Percentiles rank a stretch among this genome's conserved stretches.
Evolutionary conservation across 2,888 invertebrate species (phyloP).

Genomic region (Drosophila quinaria): DNA sequence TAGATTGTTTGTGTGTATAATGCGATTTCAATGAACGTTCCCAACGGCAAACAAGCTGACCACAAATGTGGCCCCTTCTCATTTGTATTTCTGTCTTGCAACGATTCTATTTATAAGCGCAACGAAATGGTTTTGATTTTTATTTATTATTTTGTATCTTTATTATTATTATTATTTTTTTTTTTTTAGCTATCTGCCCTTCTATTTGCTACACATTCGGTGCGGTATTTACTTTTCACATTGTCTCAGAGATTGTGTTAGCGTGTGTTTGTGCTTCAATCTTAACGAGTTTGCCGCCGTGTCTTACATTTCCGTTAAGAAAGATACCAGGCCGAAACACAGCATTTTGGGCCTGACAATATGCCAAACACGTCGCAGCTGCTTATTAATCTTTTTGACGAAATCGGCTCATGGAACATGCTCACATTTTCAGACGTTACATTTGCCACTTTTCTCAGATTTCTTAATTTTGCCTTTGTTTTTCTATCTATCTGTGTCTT

Average conservation of each 20-base stretch:
- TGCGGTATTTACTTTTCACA: conserved; percentile 39
- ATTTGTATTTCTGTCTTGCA: conserved; percentile 49
- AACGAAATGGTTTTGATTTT: conserved; percentile 22
- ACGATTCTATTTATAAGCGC: conserved; percentile 49
- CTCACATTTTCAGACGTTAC: conserved; percentile 59
- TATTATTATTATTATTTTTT: conserved; percentile 12
- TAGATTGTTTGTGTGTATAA: conserved; percentile 21
- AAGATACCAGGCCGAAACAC: conserved; percentile 23
- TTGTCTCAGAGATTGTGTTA: conserved; percentile 14
- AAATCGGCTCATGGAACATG: conserved; percentile 62
- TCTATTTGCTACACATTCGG: conserved; percentile 53
- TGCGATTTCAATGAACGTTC: conserved; percentile 29
- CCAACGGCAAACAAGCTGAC: conserved; percentile 4
- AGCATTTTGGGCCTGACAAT: conserved; percentile 28
- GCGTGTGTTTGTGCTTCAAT: conserved; percentile 31
- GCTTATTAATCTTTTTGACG: conserved; percentile 78
- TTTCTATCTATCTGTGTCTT: conserved; percentile 30
- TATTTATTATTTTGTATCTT: conserved; percentile 12
- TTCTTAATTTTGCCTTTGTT: conserved; percentile 30
- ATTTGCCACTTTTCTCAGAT: conserved; percentile 39
- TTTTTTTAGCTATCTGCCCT: conserved; percentile 18
- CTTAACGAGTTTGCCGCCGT: conserved; percentile 59
- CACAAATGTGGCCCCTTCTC: conserved; percentile 26
- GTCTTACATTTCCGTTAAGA: conserved; percentile 70
- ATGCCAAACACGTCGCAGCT: conserved; percentile 75